Conservation (phyloP, 1,140 invertebrate species). For the Choristoneura fumiferana region DNA sequence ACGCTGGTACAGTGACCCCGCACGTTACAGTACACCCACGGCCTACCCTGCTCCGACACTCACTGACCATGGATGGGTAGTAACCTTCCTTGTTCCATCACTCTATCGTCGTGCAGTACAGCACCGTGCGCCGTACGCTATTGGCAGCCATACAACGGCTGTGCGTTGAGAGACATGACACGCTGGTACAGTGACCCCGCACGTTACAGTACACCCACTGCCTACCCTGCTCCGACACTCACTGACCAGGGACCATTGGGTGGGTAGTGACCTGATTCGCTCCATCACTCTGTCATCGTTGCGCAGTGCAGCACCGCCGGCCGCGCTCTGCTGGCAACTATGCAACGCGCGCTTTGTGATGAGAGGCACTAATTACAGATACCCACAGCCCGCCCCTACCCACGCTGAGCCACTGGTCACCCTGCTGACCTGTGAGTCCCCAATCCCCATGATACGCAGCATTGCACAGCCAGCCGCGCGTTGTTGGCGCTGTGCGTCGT, state of each 20-base stretch:
- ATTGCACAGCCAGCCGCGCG: conserved; percentile 84
- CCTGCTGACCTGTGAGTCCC: conserved; percentile 23
- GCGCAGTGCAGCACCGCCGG: conserved; percentile 83
- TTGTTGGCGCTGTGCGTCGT: conserved; percentile 62
- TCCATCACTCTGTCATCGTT: conserved; percentile 58
- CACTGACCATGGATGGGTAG: too few species aligned
- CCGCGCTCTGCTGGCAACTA: conserved; percentile 82
- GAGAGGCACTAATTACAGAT: conserved; percentile 2
- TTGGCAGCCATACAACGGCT: conserved; percentile 76
- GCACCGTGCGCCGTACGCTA: conserved; percentile 83
- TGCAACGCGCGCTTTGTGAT: conserved; percentile 33
- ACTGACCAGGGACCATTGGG: too few species aligned
- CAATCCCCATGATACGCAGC: conserved; percentile 77
- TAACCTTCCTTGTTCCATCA: too few species aligned
- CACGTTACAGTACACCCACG: too few species aligned
- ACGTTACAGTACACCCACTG: too few species aligned
- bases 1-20: neutral
- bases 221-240: too few species aligned
- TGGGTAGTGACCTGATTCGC: too few species aligned
- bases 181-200: neutral
- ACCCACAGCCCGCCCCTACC: too few species aligned
- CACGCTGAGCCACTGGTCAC: too few species aligned
- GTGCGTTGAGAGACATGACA: neutral
- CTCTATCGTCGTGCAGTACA: conserved; percentile 82
- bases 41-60: too few species aligned